Evolutionary conservation across 1,140 invertebrate species (phyloP).

Genomic region (Alviniconcha marisindica): DNA sequence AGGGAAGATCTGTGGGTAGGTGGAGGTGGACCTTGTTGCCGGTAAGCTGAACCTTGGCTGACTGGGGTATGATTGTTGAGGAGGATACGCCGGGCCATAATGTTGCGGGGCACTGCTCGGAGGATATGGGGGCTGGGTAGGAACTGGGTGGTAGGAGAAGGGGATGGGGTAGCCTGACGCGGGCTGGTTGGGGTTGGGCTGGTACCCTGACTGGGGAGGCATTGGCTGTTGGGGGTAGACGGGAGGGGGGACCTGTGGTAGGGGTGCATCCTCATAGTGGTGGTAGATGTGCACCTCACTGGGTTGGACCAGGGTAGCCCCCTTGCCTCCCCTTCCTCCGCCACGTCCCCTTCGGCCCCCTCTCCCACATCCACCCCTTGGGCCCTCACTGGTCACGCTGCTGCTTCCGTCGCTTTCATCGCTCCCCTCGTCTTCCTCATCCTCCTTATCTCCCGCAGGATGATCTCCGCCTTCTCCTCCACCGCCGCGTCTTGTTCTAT

Average conservation of each 20-base stretch:
- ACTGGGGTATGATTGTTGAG: background rate
- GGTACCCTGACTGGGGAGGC: background rate
- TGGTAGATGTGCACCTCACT: background rate
- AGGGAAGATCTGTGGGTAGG: background rate
- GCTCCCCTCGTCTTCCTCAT: background rate
- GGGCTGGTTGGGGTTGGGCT: no score
- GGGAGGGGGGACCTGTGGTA: background rate
- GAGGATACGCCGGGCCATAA: no score
- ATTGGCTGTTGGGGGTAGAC: background rate
- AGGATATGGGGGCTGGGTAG: background rate
- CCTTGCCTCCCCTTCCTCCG: background rate
- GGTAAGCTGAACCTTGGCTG: background rate
- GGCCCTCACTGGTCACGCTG: background rate
- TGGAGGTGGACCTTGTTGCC: no score
- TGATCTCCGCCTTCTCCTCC: background rate
- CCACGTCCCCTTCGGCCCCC: background rate
- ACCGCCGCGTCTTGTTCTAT: background rate
- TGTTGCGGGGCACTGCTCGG: background rate
- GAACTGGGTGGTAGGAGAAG: background rate
- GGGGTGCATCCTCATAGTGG: background rate
- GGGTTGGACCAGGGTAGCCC: background rate
- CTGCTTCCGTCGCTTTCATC: slow-evolving; percentile 21
- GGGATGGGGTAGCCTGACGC: background rate
- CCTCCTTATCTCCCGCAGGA: background rate
- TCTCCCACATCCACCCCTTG: background rate